Percentiles rank a stretch among this genome's conserved stretches.
These are phyloP conservation scores for Sebastiscus albofasciatus DNA, from an alignment of 2,797 vertebrate genomes.

Conservation along the genomic window DNA sequence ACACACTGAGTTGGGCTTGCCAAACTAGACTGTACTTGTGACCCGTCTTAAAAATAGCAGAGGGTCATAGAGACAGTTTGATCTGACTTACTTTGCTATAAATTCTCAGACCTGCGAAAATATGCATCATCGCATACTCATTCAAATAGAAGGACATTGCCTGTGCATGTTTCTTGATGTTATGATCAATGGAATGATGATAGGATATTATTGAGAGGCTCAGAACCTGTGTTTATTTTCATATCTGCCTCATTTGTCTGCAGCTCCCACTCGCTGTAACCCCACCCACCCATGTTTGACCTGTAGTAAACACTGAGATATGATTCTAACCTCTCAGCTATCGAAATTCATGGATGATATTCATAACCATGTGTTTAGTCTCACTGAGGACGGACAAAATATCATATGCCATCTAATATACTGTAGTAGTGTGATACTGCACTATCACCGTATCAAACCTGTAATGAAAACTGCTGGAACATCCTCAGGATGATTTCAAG, in stretches of 20 bases:
- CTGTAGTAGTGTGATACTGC: not conserved
- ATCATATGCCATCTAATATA: not conserved
- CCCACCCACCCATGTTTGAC: not conserved
- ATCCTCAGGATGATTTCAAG: not conserved
- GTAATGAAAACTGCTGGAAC: not conserved
- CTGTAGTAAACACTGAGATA: not conserved
- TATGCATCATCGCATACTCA: not conserved
- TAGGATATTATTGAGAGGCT: not conserved
- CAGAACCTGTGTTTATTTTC: not conserved
- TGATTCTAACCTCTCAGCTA: not conserved
- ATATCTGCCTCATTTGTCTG: not conserved
- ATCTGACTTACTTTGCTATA: not conserved
- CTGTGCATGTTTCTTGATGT: not conserved
- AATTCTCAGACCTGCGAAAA: not conserved
- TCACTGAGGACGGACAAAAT: not conserved
- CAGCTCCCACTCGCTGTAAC: not conserved
- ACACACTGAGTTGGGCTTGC: not conserved
- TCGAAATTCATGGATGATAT: not conserved
- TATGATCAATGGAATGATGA: not conserved
- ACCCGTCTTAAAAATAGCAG: conserved; percentile 5
- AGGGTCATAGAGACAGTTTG: not conserved
- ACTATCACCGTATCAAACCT: not conserved
- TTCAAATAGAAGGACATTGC: not conserved
- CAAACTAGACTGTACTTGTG: not conserved
- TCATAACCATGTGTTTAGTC: not conserved